Conservation (phyloP, 2,113 vertebrate species). For the Coreoperca whiteheadi region DNA sequence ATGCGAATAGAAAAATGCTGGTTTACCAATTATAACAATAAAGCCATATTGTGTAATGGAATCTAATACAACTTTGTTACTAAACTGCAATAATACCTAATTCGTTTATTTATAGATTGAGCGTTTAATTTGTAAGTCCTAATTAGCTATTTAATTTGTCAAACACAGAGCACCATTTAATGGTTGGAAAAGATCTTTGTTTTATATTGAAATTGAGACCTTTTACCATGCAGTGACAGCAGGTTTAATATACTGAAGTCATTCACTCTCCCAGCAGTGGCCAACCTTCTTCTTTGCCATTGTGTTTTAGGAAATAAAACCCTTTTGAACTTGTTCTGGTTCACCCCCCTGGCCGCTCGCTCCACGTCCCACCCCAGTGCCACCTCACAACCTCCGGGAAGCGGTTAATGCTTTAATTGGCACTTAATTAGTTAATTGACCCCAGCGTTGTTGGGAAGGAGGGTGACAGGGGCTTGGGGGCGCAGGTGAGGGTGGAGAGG, state of each 20-base stretch:
- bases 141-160: not conserved
- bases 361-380: slow-evolving; percentile 40
- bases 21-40: not conserved
- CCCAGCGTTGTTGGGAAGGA: slow-evolving; percentile 46
- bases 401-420: slow-evolving; percentile 76
- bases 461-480: slow-evolving; percentile 23
- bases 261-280: slow-evolving; percentile 12
- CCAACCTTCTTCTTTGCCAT: slow-evolving; percentile 29
- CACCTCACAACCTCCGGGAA: slow-evolving; percentile 66
- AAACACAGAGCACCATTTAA: not conserved
- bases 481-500: slow-evolving; percentile 74
- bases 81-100: not conserved
- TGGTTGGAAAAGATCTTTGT: slow-evolving; percentile 22
- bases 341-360: slow-evolving; percentile 62
- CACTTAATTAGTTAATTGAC: slow-evolving; percentile 83
- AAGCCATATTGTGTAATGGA: too few species aligned
- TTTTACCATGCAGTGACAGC: not conserved
- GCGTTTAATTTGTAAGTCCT: not conserved
- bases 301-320: slow-evolving; percentile 54
- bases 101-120: not conserved
- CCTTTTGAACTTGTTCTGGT: slow-evolving; percentile 61
- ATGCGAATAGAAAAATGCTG: not conserved
- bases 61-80: not conserved
- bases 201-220: too few species aligned
- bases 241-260: slow-evolving; percentile 28